Percentiles rank a stretch among this genome's conserved stretches.
phyloP scores from a whole-genome alignment of 2,797 vertebrate genomes.

The Micropoecilia bifurca region DNA sequence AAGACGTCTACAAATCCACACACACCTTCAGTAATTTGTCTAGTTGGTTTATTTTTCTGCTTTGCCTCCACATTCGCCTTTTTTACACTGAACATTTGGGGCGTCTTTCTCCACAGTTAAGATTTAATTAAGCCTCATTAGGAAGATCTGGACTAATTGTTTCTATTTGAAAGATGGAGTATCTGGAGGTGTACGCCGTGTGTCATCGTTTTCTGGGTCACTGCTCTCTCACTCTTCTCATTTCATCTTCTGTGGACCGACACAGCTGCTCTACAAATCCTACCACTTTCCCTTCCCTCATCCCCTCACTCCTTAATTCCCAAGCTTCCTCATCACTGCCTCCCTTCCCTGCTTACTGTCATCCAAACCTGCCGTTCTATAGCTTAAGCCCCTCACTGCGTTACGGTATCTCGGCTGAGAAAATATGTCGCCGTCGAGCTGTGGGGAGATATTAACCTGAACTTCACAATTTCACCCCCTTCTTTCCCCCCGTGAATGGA shows the following conservation, averaged over 20 bases:
- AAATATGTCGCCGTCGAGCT: constrained; percentile 51
- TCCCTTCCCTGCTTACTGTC: constrained; percentile 48
- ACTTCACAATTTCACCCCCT: constrained; percentile 50
- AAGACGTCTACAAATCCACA: constrained; percentile 24
- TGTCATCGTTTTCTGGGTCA: constrained; percentile 83
- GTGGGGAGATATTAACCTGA: constrained; percentile 40
- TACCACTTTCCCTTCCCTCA: constrained; percentile 22
- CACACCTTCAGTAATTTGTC: constrained; percentile 47
- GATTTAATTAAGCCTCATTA: constrained; percentile 84
- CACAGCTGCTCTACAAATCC: constrained; percentile 60
- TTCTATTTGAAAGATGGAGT: constrained; percentile 85
- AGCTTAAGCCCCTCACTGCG: constrained; percentile 61
- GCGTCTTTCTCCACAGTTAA: constrained; percentile 74
- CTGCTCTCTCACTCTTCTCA: constrained; percentile 69
- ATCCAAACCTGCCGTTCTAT: constrained; percentile 53
- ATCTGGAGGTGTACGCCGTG: constrained; percentile 73
- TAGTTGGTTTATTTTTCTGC: constrained; percentile 47
- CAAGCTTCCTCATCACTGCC: constrained; percentile 41
- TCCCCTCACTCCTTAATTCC: constrained; percentile 57
- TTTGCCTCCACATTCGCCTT: constrained; percentile 68
- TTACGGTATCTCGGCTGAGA: constrained; percentile 48
- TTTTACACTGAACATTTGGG: constrained; percentile 58
- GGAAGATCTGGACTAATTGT: constrained; percentile 87
- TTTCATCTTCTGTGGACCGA: constrained; percentile 56
- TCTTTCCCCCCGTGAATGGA: constrained; percentile 18